These are phyloP conservation scores for Habrosyne pyritoides DNA, from an alignment of 2,888 invertebrate species.

Conservation along the genomic window DNA sequence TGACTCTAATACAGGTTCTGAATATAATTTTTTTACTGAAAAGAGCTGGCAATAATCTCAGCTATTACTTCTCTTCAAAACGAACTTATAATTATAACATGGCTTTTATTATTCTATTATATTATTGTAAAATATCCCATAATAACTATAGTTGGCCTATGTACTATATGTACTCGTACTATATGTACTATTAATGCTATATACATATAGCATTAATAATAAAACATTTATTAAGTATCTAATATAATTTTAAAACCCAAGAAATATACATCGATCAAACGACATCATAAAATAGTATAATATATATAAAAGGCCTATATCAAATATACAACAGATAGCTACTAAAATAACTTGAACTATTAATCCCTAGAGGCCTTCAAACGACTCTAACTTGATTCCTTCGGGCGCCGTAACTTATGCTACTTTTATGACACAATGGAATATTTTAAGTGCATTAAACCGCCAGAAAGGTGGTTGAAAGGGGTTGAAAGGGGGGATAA, in stretches of 20 bases:
- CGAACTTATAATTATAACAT: no score
- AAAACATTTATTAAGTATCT: background rate
- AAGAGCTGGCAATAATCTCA: no score
- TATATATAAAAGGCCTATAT: background rate
- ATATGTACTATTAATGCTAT: no score
- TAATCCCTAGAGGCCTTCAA: conserved; percentile 24
- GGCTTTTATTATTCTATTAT: no score
- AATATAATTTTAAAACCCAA: background rate
- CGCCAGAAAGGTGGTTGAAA: conserved; percentile 32
- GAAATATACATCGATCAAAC: background rate
- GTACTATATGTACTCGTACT: no score
- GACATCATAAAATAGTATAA: background rate
- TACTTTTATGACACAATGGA: conserved; percentile 73
- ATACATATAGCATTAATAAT: no score
- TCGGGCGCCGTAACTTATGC: conserved; percentile 61
- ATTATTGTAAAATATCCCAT: no score
- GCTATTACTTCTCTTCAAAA: no score
- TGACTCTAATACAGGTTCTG: no score
- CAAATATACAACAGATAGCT: conserved; percentile 8
- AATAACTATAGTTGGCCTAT: no score
- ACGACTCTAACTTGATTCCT: conserved; percentile 42
- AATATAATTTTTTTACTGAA: no score
- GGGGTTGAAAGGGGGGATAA: conserved; percentile 15
- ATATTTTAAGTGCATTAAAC: conserved; percentile 75
- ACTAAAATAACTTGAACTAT: conserved; percentile 38